Percentiles rank a stretch among this genome's conserved stretches.
Evolutionary conservation across 1,140 invertebrate genomes (phyloP).

Genomic region (Drosophila leontia): DNA sequence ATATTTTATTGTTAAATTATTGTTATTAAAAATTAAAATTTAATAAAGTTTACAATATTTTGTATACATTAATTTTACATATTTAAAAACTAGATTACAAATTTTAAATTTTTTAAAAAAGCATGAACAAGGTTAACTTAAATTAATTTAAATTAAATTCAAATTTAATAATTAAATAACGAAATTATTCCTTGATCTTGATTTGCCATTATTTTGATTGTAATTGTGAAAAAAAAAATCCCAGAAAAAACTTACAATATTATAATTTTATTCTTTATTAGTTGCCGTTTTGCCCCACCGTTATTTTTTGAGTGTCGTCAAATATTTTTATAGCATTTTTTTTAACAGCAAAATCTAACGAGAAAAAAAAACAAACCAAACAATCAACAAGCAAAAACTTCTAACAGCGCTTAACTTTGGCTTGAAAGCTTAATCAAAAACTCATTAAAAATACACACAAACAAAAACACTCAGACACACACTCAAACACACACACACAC

Average conservation of each 20-base stretch:
- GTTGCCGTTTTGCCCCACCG: constrained; percentile 56
- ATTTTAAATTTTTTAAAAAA: background rate
- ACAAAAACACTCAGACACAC: constrained; percentile 38
- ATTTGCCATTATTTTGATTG: constrained; percentile 22
- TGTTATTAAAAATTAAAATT: background rate
- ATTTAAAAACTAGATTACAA: background rate
- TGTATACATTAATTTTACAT: background rate
- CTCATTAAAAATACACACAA: constrained; percentile 40
- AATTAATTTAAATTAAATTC: background rate
- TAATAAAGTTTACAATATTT: background rate
- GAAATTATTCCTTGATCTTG: background rate
- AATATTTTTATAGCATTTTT: constrained; percentile 15
- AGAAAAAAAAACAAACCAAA: constrained; percentile 41
- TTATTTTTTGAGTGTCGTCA: constrained; percentile 19
- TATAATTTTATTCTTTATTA: constrained; percentile 35
- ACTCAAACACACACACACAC: constrained; percentile 28
- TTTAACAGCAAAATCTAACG: constrained; percentile 61
- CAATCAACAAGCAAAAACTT: constrained; percentile 48
- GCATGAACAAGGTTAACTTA: background rate
- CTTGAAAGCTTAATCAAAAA: constrained; percentile 57
- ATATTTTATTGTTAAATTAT: background rate
- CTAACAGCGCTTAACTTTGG: constrained; percentile 65
- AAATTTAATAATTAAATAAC: background rate
- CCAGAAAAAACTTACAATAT: constrained; percentile 5
- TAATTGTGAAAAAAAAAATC: background rate